Evolutionary conservation across 2,888 invertebrate genomes (phyloP).

Genomic region (Trissoscelio sp.): DNA sequence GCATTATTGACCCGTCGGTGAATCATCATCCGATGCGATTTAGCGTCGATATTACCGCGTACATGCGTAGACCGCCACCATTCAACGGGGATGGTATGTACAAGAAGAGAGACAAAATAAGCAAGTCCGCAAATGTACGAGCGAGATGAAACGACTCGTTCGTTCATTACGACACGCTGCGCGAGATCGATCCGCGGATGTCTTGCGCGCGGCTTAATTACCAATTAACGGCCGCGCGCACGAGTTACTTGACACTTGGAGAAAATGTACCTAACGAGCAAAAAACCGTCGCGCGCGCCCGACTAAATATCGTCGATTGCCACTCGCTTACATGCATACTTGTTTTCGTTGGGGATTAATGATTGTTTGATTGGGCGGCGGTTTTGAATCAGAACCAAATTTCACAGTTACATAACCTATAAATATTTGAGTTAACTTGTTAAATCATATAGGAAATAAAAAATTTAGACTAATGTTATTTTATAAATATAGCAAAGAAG

Average conservation of each 20-base stretch:
- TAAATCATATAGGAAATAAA: too few relatives aligned
- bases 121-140: not conserved
- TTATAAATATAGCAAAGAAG: too few relatives aligned
- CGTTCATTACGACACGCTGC: conserved; percentile 62
- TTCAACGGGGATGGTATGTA: not conserved
- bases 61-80: conserved; percentile 31
- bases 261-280: conserved; percentile 55
- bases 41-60: conserved; percentile 50
- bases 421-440: too few relatives aligned
- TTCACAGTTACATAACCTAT: too few relatives aligned
- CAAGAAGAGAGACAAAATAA: not conserved
- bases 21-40: conserved; percentile 65
- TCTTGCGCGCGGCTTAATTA: conserved; percentile 58
- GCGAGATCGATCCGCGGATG: conserved; percentile 60
- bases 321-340: conserved; percentile 18
- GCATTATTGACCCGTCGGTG: conserved; percentile 63
- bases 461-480: too few relatives aligned
- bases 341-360: conserved; percentile 22
- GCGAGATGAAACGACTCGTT: conserved; percentile 3
- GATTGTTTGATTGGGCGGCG: conserved; percentile 40
- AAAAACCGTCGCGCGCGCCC: conserved; percentile 36
- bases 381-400: too few relatives aligned
- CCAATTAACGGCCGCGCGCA: conserved; percentile 58
- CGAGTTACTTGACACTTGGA: conserved; percentile 59
- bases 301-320: conserved; percentile 22